phyloP scores from a whole-genome alignment of 2,113 vertebrate genomes.

The Pygoscelis adeliae region DNA sequence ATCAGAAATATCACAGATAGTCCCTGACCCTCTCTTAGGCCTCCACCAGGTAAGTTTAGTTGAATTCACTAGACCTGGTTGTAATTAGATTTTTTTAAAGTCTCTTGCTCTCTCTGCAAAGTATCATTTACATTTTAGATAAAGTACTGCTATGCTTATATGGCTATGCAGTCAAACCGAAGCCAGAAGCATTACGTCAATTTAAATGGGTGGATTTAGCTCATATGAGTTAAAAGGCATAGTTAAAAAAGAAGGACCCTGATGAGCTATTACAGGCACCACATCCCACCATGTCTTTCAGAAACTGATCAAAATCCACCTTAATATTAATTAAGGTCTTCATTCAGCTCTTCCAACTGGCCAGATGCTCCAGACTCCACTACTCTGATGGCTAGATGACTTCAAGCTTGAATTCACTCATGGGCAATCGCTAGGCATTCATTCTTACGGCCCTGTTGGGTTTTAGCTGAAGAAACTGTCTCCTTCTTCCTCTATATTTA shows the following conservation, averaged over 20 bases:
- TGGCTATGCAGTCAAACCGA: neutral
- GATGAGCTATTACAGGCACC: neutral
- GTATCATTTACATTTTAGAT: neutral
- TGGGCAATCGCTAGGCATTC: fast-evolving
- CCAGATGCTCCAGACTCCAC: neutral
- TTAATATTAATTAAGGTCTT: neutral
- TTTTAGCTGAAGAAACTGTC: neutral
- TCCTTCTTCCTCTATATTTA: neutral
- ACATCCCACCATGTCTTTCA: neutral
- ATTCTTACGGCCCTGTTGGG: fast-evolving
- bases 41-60: neutral
- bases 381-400: neutral
- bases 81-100: neutral
- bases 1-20: neutral
- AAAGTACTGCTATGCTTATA: neutral
- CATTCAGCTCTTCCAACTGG: neutral
- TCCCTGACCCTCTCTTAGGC: neutral
- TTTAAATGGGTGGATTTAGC: neutral
- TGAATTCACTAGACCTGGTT: neutral
- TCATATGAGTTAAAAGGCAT: neutral
- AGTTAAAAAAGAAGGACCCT: neutral
- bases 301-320: neutral
- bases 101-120: neutral
- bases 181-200: neutral
- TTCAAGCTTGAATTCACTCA: neutral